A percentile compares a stretch with the other conserved stretches of the same genome.
phyloP scores from a whole-genome alignment of 2,797 vertebrate genomes.

The Protonibea diacanthus region DNA sequence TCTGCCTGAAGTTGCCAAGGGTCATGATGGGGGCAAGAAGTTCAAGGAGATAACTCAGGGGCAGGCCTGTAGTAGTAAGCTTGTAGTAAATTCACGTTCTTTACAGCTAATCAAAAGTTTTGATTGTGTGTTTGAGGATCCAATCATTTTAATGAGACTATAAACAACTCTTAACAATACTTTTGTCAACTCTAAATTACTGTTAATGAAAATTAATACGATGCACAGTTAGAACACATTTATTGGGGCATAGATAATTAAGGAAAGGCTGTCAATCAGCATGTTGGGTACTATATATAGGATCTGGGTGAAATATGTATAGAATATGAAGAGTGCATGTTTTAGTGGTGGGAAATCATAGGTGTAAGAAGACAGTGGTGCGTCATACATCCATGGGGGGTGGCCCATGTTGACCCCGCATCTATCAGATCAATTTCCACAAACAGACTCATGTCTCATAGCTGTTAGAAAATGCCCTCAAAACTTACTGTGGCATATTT shows the following conservation, averaged over 20 bases:
- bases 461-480: constrained; percentile 14
- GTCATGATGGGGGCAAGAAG: neutral
- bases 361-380: neutral
- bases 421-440: neutral
- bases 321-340: neutral
- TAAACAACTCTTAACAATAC: constrained; percentile 16
- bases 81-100: neutral
- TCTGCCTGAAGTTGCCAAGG: neutral
- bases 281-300: neutral
- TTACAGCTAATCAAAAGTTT: constrained; percentile 13
- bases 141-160: constrained; percentile 15
- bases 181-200: constrained; percentile 4
- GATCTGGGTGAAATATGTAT: neutral
- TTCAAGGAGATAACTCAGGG: neutral
- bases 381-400: neutral
- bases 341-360: neutral
- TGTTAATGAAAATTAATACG: constrained; percentile 8
- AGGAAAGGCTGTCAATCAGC: neutral
- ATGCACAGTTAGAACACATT: neutral
- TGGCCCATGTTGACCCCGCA: neutral
- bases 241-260: neutral
- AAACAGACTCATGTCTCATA: neutral
- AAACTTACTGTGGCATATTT: constrained; percentile 29
- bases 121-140: constrained; percentile 11
- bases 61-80: neutral